A percentile compares a stretch with the other conserved stretches of the same genome.
Conservation (phyloP, 2,113 vertebrate species). For the Ictalurus furcatus region DNA sequence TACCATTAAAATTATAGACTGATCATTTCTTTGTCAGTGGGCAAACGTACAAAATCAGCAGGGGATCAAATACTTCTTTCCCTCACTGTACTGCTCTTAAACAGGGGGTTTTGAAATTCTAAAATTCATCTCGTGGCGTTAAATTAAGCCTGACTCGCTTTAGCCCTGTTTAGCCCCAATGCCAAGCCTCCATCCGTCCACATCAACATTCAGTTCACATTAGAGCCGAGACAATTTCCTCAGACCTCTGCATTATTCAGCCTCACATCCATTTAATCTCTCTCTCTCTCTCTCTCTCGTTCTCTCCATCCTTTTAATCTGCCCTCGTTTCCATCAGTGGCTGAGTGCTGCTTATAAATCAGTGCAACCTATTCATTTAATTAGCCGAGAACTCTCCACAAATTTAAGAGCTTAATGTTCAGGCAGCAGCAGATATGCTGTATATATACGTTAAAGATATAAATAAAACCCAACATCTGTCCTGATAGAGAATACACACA, state of each 20-base stretch:
- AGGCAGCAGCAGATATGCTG: neutral
- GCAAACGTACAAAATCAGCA: no score
- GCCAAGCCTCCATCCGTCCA: conserved; percentile 54
- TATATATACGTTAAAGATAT: neutral
- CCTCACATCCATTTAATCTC: conserved; percentile 57
- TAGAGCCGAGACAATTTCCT: conserved; percentile 52
- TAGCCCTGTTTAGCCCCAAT: neutral
- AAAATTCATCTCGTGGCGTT: neutral
- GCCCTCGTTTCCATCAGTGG: conserved; percentile 24
- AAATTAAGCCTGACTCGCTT: neutral
- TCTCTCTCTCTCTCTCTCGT: conserved; percentile 8
- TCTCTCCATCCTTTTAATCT: conserved; percentile 16
- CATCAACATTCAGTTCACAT: conserved; percentile 47
- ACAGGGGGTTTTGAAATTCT: neutral
- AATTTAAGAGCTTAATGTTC: conserved; percentile 4
- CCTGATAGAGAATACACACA: neutral
- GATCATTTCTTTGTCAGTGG: no score
- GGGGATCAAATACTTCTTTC: no score
- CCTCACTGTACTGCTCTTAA: neutral
- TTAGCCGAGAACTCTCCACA: conserved; percentile 40
- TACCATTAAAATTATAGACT: no score
- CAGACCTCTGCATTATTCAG: conserved; percentile 62
- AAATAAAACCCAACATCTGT: neutral
- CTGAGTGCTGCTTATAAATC: conserved; percentile 40
- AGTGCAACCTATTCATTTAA: conserved; percentile 30